A percentile compares a stretch with the other conserved stretches of the same genome.
Evolutionary conservation across 1,140 invertebrate species (phyloP).

Genomic region (Asbolus verrucosus): DNA sequence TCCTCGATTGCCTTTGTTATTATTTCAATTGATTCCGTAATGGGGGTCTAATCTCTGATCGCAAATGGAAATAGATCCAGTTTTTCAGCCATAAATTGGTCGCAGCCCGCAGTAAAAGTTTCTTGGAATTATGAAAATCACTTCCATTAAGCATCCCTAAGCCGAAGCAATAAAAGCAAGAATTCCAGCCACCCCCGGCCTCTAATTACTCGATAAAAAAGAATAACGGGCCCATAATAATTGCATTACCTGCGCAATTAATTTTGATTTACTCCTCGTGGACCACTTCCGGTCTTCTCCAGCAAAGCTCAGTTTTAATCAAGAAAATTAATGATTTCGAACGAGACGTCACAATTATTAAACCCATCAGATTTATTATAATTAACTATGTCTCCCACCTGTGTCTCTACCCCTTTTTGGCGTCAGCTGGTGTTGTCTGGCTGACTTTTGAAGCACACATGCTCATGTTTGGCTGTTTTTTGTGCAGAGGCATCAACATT

Average conservation of each 20-base stretch:
- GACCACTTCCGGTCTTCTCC: slow-evolving; percentile 8
- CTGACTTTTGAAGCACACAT: slow-evolving; percentile 1
- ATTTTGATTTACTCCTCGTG: slow-evolving; percentile 20
- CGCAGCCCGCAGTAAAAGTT: too few species aligned
- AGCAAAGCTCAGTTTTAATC: not conserved
- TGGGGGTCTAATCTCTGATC: too few species aligned
- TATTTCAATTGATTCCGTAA: too few species aligned
- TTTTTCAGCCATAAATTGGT: too few species aligned
- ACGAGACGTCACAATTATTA: slow-evolving; percentile 3
- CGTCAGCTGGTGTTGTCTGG: not conserved
- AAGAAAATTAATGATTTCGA: slow-evolving; percentile 3
- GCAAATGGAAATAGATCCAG: too few species aligned
- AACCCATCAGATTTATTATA: slow-evolving; percentile 13
- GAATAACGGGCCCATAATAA: too few species aligned
- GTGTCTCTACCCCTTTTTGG: slow-evolving; percentile 10
- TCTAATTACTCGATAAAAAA: too few species aligned
- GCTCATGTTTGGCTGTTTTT: slow-evolving; percentile 12
- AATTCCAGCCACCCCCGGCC: too few species aligned
- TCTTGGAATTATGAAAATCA: too few species aligned
- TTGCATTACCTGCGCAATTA: slow-evolving; percentile 9
- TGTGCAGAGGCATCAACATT: not conserved
- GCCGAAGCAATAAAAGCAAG: too few species aligned
- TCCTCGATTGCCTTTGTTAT: too few species aligned
- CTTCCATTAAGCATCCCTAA: too few species aligned
- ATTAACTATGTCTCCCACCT: slow-evolving; percentile 16